Evolutionary conservation across 2,888 invertebrate species (phyloP).

Genomic region (Aquatica leii): DNA sequence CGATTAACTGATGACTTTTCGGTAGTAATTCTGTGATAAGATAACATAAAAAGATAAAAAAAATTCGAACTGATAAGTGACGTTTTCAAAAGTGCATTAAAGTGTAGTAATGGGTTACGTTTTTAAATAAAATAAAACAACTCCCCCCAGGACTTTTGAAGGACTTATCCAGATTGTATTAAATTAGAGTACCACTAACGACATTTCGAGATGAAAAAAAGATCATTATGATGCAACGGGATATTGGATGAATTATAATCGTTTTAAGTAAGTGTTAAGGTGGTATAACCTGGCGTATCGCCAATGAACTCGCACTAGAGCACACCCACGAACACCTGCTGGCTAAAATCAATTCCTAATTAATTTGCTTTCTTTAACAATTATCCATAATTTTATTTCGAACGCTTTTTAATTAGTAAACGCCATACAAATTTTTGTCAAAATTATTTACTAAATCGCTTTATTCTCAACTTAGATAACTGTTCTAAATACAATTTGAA

Average conservation of each 20-base stretch:
- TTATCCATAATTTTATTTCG: constrained; percentile 11
- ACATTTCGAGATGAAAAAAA: constrained; percentile 27
- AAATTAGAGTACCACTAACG: constrained; percentile 4
- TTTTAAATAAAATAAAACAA: constrained; percentile 44
- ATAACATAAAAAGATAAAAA: constrained; percentile 40
- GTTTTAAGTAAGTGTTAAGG: constrained; percentile 56
- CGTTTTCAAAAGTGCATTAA: constrained; percentile 40
- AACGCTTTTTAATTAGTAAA: no score
- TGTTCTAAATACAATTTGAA: constrained; percentile 49
- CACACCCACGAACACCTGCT: constrained; percentile 61
- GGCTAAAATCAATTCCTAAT: constrained; percentile 46
- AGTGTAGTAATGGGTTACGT: constrained; percentile 26
- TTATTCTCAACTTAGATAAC: constrained; percentile 33
- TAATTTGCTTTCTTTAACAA: constrained; percentile 30
- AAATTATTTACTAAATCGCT: constrained; percentile 24
- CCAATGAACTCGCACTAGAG: constrained; percentile 50
- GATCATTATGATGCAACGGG: constrained; percentile 47
- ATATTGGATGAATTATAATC: constrained; percentile 55
- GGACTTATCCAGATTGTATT: constrained; percentile 42
- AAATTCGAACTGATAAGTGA: constrained; percentile 46
- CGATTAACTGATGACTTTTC: constrained; percentile 50
- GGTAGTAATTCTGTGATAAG: constrained; percentile 47
- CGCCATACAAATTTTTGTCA: no score
- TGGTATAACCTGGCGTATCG: constrained; percentile 55
- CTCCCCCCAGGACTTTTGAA: constrained; percentile 48